Percentiles rank a stretch among this genome's conserved stretches.
phyloP scores from a whole-genome alignment of 1,140 invertebrate genomes.

The Penaeus vannamei region DNA sequence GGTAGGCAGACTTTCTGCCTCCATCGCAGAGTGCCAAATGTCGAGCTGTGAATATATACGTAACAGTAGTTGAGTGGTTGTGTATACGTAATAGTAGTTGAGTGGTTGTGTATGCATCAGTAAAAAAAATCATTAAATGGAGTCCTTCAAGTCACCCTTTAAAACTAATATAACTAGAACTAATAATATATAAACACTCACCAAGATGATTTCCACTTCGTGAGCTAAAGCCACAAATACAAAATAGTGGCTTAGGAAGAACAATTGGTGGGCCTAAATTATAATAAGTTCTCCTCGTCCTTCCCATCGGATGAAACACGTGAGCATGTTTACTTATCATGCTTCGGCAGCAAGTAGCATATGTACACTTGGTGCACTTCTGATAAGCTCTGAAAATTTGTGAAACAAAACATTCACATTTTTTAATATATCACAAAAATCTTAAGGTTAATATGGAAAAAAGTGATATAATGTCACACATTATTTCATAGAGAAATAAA shows the following conservation, averaged over 20 bases:
- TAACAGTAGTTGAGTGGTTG: not conserved
- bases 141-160: not conserved
- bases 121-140: not conserved
- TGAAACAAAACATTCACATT: not conserved
- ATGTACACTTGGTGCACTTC: slow-evolving; percentile 83
- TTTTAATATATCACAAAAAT: not conserved
- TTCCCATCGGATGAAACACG: slow-evolving; percentile 64
- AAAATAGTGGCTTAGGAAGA: slow-evolving; percentile 77
- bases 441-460: not conserved
- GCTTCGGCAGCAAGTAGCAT: slow-evolving; percentile 82
- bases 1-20: slow-evolving; percentile 60
- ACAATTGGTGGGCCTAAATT: slow-evolving; percentile 58
- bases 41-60: not conserved
- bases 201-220: slow-evolving; percentile 76
- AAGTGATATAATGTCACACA: not conserved
- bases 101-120: not conserved
- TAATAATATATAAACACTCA: slow-evolving; percentile 60
- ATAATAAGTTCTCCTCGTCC: slow-evolving; percentile 38
- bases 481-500: no score
- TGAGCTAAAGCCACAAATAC: slow-evolving; percentile 82
- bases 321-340: slow-evolving; percentile 81
- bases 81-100: not conserved
- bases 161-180: not conserved
- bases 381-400: slow-evolving; percentile 78
- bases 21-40: slow-evolving; percentile 53